Percentiles rank a stretch among this genome's conserved stretches.
These are phyloP conservation scores for Zosterops japonicus DNA, from an alignment of 2,113 vertebrate genomes.

Conservation along the genomic window DNA sequence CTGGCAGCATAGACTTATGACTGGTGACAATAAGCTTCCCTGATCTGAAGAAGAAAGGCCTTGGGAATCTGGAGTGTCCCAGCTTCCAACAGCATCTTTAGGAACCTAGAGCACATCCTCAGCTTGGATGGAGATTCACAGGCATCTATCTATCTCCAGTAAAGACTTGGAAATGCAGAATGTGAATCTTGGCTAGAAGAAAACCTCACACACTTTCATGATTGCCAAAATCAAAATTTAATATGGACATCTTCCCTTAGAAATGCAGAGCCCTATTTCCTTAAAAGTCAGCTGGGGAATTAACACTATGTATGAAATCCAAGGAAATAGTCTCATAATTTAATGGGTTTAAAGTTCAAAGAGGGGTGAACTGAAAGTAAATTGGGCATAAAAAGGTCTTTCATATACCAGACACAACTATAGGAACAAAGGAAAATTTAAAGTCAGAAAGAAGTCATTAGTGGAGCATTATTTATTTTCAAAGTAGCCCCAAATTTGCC, in stretches of 20 bases:
- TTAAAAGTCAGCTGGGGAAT: neutral
- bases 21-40: neutral
- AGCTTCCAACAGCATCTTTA: neutral
- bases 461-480: neutral
- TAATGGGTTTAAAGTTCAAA: neutral
- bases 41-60: neutral
- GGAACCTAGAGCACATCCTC: neutral
- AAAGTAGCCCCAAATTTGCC: neutral
- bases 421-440: neutral
- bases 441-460: neutral
- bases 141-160: neutral
- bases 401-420: neutral
- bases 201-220: neutral
- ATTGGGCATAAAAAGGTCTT: neutral
- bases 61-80: neutral
- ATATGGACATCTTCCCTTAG: neutral
- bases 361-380: neutral
- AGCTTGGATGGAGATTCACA: neutral
- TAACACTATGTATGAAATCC: neutral
- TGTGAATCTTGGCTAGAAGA: neutral
- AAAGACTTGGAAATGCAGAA: neutral
- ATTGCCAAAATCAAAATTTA: neutral
- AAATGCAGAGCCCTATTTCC: neutral
- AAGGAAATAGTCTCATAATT: neutral
- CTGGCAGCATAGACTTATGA: neutral